phyloP scores from a whole-genome alignment of 2,888 invertebrate genomes.

The Himalopsyche kuldschensis region DNA sequence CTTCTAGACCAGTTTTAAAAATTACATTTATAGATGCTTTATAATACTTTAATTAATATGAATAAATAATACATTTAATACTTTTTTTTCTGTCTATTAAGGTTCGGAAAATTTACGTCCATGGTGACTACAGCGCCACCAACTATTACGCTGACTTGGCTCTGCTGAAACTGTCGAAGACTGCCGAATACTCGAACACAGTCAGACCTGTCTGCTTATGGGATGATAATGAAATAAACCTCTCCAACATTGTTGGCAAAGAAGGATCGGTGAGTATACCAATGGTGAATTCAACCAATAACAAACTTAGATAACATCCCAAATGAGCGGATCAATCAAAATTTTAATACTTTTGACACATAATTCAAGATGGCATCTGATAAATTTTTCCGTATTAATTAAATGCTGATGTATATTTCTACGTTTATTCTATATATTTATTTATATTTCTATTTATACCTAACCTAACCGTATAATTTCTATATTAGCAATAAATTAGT shows the following conservation, averaged over 20 bases:
- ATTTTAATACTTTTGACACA: no score
- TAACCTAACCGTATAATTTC: no score
- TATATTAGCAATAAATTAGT: no score
- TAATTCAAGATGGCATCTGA: no score
- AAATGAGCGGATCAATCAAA: no score
- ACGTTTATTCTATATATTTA: no score
- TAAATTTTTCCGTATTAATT: no score
- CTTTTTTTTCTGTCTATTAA: slow-evolving; percentile 39
- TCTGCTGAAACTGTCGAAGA: slow-evolving; percentile 57
- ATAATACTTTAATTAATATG: not conserved
- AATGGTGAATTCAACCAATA: not conserved
- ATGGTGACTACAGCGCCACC: slow-evolving; percentile 60
- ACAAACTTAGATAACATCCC: no score
- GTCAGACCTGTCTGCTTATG: slow-evolving; percentile 67
- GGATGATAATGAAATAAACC: slow-evolving; percentile 52
- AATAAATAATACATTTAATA: not conserved
- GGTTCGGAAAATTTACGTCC: slow-evolving; percentile 56
- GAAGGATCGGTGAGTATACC: slow-evolving; percentile 54
- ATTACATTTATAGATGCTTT: not conserved
- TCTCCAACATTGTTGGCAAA: slow-evolving; percentile 53
- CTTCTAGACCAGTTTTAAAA: not conserved
- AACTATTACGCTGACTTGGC: slow-evolving; percentile 62
- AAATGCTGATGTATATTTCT: no score
- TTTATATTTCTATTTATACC: no score
- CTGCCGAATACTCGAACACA: slow-evolving; percentile 56